Conservation (phyloP, 2,797 vertebrate species). For the Enteromius mattozi region DNA sequence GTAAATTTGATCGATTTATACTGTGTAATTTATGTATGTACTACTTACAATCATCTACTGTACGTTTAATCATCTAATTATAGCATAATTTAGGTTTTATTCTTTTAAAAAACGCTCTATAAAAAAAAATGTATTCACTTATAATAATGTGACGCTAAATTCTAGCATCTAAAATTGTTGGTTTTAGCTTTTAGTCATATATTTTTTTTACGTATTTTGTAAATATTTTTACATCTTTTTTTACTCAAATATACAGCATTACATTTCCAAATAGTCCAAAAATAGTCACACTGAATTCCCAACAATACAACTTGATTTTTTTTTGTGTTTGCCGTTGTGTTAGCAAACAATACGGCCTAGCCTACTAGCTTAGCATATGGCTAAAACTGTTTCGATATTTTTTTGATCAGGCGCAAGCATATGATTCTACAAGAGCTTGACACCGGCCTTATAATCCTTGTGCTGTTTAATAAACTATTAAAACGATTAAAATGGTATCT, state of each 20-base stretch:
- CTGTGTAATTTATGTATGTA: neutral
- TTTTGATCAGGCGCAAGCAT: neutral
- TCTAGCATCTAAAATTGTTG: neutral
- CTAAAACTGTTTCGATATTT: neutral
- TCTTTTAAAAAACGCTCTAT: neutral
- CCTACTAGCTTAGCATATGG: neutral
- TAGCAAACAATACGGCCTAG: neutral
- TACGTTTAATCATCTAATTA: too few relatives aligned
- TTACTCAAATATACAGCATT: neutral
- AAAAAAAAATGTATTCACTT: neutral
- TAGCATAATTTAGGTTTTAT: neutral
- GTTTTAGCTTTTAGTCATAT: neutral
- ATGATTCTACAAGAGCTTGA: neutral
- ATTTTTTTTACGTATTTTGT: too few relatives aligned
- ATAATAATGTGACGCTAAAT: neutral
- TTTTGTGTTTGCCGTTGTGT: neutral
- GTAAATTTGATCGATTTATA: neutral
- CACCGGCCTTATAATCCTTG: neutral
- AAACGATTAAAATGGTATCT: neutral
- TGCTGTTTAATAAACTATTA: constrained; percentile 3
- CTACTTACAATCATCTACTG: too few relatives aligned
- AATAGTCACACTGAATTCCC: neutral
- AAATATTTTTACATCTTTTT: too few relatives aligned
- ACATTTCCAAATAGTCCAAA: neutral
- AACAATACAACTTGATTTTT: too few relatives aligned